Evolutionary conservation across 2,113 vertebrate species (phyloP), one percentile per base, ranked within the genome.

Genomic region (Leptobrachium ailaonicum): DNA sequence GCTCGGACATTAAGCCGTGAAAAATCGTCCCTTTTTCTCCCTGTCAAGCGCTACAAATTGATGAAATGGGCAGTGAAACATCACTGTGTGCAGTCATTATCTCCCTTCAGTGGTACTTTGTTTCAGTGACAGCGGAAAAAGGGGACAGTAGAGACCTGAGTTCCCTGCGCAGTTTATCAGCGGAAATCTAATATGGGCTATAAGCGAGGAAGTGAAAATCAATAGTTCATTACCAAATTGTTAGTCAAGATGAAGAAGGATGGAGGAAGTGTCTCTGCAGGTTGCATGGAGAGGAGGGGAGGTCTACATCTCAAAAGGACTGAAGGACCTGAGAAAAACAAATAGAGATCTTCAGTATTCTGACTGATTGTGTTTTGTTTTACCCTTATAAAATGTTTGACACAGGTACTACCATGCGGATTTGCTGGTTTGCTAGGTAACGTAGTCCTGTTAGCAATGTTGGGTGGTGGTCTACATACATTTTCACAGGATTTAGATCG

Each of bases 211-310:
- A 98, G 97, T 94, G 94, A 95, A 97, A 98, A 99, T 99, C 98
- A 95, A 99, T 98, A 98, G 96, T 98, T 98, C 98, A 97, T 99
- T 97, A 98, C 96, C 96, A 97, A 97, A 99, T 98, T 97, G 97
- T 98, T 96, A 95, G 95, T 91, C 93, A 93, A 93, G 94, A 95
- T 95, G 96, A 96, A 97, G 96, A 98, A 94, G 92, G 91, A 98
- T 95, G 92, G 95, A 90, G 71, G 89, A 92, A 91, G 93, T 90
- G 91, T 94, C 93, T 93, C 91, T 94, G 94, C 93, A 91, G 94
- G 93, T 95, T 95, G 94, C 87, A 91, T 72, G 76, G 94, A 92
- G 84, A 73, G 94, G 95, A 85, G 81, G 89, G 87, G 92, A 96
- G 94, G 94, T 97, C 95, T 94, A 91, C 93, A 94, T 95, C 94